Evolutionary conservation across 2,888 invertebrate genomes (phyloP).

Genomic region (Eudasyphora cyanicolor): DNA sequence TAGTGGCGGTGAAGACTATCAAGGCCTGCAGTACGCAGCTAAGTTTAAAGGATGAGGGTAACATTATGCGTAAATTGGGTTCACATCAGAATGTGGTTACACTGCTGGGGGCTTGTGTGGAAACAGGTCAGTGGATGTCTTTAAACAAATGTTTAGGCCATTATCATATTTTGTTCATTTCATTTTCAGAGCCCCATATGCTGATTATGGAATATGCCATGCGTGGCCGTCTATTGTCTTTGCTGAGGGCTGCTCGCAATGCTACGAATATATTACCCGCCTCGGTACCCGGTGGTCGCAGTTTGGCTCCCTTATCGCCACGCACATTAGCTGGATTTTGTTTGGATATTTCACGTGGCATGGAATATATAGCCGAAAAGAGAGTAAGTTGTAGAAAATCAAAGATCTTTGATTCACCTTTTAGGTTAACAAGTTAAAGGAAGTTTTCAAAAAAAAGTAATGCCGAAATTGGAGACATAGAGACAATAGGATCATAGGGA

Average conservation of each 20-base stretch:
- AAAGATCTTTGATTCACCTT: too few species aligned
- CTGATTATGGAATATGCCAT: conserved; percentile 93
- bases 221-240: conserved; percentile 89
- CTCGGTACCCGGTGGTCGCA: conserved; percentile 79
- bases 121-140: conserved; percentile 83
- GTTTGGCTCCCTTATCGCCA: conserved; percentile 78
- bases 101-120: conserved; percentile 90
- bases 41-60: conserved; percentile 88
- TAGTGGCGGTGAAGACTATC: conserved; percentile 92
- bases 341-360: conserved; percentile 90
- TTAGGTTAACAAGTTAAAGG: too few species aligned
- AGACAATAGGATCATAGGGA: too few species aligned
- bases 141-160: neutral
- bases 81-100: conserved; percentile 92
- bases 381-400: conserved; percentile 85
- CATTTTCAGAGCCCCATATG: conserved; percentile 90
- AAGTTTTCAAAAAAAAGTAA: too few species aligned
- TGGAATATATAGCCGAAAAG: conserved; percentile 91
- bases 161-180: too few species aligned
- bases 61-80: conserved; percentile 91
- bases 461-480: too few species aligned
- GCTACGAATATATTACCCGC: conserved; percentile 80
- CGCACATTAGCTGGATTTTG: conserved; percentile 90
- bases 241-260: conserved; percentile 83
- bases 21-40: conserved; percentile 89